phyloP scores from a whole-genome alignment of 2,797 vertebrate species.

The Phaenicophaeus curvirostris region DNA sequence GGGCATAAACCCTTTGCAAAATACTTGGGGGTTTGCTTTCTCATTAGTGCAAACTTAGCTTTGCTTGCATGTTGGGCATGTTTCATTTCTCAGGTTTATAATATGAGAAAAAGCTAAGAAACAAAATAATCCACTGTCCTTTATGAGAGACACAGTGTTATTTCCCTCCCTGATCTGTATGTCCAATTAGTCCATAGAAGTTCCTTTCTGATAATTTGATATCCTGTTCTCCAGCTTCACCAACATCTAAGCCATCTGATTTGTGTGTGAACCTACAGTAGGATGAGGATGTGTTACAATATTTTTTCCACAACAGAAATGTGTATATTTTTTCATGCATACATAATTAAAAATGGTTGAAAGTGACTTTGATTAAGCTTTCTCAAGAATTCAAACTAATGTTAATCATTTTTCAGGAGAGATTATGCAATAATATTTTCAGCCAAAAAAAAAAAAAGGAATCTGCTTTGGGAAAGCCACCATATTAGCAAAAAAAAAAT shows the following conservation, averaged over 20 bases:
- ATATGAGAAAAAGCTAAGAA: neutral
- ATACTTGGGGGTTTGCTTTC: conserved; percentile 19
- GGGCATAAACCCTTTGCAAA: conserved; percentile 43
- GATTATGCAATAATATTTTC: conserved; percentile 28
- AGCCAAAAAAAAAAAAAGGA: neutral
- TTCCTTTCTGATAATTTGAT: conserved; percentile 39
- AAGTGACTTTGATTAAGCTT: conserved; percentile 60
- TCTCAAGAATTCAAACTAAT: conserved; percentile 56
- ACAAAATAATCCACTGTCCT: neutral
- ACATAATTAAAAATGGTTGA: conserved; percentile 66
- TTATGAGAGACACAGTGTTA: neutral
- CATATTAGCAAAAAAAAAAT: neutral
- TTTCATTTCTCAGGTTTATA: conserved; percentile 18
- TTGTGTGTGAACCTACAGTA: neutral
- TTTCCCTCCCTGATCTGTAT: neutral
- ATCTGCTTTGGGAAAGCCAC: neutral
- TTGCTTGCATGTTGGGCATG: neutral
- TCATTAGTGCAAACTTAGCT: conserved; percentile 5
- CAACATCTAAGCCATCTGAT: conserved; percentile 47
- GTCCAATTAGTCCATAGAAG: conserved; percentile 29
- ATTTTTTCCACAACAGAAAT: conserved; percentile 37
- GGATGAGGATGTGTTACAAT: neutral
- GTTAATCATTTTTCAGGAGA: conserved; percentile 54
- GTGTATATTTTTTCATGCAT: conserved; percentile 49
- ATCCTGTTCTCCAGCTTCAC: neutral